phyloP scores from a whole-genome alignment of 2,113 vertebrate species.

The Eulemur macaco region DNA sequence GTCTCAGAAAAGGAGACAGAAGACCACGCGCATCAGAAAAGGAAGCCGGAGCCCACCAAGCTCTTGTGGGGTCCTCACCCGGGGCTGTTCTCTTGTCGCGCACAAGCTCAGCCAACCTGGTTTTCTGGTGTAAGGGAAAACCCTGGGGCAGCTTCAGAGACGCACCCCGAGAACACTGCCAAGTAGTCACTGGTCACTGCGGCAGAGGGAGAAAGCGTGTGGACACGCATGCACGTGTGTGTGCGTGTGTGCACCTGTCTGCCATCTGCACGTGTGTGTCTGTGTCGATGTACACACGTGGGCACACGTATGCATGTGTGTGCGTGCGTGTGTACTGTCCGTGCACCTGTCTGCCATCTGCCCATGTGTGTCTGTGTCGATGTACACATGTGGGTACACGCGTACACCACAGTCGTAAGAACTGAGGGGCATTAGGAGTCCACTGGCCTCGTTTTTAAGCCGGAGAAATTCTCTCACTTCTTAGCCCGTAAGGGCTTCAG shows the following conservation, averaged over 20 bases:
- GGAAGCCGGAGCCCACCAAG: fast-evolving
- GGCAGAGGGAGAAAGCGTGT: fast-evolving
- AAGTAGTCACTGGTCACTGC: not conserved
- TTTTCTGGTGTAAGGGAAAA: not conserved
- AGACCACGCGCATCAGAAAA: fast-evolving
- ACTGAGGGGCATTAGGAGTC: not conserved
- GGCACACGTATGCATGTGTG: fast-evolving
- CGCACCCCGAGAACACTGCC: fast-evolving
- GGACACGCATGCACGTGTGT: fast-evolving
- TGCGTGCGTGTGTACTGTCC: fast-evolving
- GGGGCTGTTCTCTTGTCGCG: fast-evolving
- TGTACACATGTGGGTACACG: too few species aligned
- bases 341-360: fast-evolving
- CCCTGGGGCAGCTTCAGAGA: not conserved
- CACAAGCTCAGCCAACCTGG: fast-evolving
- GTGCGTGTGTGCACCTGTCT: fast-evolving
- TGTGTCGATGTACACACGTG: too few species aligned
- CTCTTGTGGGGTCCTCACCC: fast-evolving
- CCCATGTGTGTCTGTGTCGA: fast-evolving
- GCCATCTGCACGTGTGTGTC: fast-evolving
- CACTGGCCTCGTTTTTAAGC: fast-evolving
- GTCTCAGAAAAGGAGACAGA: too few species aligned
- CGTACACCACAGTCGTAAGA: not conserved
- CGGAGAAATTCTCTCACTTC: not conserved
- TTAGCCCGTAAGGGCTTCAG: fast-evolving